Base-by-base conservation (phyloP, 1,140 invertebrate species). In the Chrysoperla carnea region DNA sequence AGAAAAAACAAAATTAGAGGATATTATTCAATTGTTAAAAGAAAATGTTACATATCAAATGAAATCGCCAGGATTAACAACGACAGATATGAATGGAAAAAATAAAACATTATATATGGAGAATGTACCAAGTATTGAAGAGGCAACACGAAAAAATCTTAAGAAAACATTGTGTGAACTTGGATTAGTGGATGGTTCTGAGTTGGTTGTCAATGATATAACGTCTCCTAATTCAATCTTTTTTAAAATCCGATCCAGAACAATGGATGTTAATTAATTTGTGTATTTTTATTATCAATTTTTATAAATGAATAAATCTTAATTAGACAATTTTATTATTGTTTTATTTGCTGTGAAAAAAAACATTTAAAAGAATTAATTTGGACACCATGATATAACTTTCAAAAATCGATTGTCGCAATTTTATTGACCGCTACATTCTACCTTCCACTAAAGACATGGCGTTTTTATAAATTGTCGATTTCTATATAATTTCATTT, bases 21-120 rank as follows among this genome's bases (percentile, higher is more conserved):
- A 87, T 51, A 68, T 98, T 1, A 81, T 94, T 50, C 73, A 84
- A 45, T 66, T 78, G 46, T 61, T 97, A 0, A 78, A 76, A 40
- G 80, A 88, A 48, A 75, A 72, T 57, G 58, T 69, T 0, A 68
- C 73, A 14, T 87, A 80, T 61, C 85, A 86, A 67, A 87, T 91
- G 72, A 85, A 82, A 60, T 88, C 73, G 66, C 92, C 93, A 14
- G 84, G 80, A 38, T 61, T 93, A 12, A 33, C n/a, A 11, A 88
- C 85, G 2, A 78, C 85, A 12, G 70, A 66, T 36, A 68, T 87
- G 8, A 69, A 80, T 56, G 89, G 87, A 5, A 88, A 84, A 60
- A 83, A 81, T 56, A 86, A 83, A 62, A 97, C 92, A 1, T 63
- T 98, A 6, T 98, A 95, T 52, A 92, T 96, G 75, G 76, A 81